Evolutionary conservation across 1,140 invertebrate genomes (phyloP), one percentile per base, ranked within the genome.

Genomic region (Drosophila oshimai): DNA sequence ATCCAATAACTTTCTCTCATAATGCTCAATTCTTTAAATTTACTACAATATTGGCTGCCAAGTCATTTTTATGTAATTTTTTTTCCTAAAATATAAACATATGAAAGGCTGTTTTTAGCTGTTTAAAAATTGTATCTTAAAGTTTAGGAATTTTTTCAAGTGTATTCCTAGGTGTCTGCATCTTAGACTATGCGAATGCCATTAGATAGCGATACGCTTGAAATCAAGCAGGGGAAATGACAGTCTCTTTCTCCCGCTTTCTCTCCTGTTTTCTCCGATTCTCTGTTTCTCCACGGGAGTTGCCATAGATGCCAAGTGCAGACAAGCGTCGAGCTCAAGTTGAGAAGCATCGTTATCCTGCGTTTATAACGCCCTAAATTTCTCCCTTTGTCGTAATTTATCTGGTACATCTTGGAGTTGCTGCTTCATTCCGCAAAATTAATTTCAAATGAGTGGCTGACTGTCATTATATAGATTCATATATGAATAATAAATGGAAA

Each of bases 381-480:
- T 58, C 13, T 53, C 5, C 22, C 22, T 20, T 44, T 34, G 37
- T 22, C 18, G 36, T 34, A 44, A 26, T 28, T 61, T 45, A 47
- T 64, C 42, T 49, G 7, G 18, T 18, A 47, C 61, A 39, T 50
- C 58, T 50, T 67, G 50, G 60, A 50, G 44, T 47, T 47, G 60
- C 31, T 33, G 57, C 64, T 46, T 67, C 62, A 76, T 87, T 81
- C 73, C 81, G 81, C 76, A 73, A 81, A 87, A 87, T 87, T 87
- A 87, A 87, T 87, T 87, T 87, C 62, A 70, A 87, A 74, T 70
- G 76, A 76, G 81, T 79, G 81, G 58, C 74, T 86, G 80, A 53
- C 61, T 64, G 74, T 74, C 55, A 53, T 69, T 70, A 54, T 65
- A 41, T 53, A 50, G 50, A 67, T 33, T 62, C 68, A 46, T 72